Percentiles rank a stretch among this genome's conserved stretches.
phyloP scores from a whole-genome alignment of 2,888 invertebrate species.

The Julus scandinavius region DNA sequence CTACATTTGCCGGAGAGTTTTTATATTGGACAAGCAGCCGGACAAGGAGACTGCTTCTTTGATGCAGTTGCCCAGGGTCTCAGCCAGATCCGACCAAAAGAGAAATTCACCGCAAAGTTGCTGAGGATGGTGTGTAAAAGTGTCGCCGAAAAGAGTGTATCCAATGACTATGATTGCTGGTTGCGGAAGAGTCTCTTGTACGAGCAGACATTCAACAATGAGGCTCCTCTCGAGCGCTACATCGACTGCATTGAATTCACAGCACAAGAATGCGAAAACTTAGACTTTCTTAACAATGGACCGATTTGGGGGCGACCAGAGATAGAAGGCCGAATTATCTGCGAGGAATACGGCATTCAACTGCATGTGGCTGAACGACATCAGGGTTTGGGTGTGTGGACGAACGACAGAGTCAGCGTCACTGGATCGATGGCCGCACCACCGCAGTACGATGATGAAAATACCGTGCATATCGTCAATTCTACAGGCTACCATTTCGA shows the following conservation, averaged over 20 bases:
- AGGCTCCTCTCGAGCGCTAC: neutral
- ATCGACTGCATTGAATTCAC: neutral
- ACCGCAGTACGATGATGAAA: neutral
- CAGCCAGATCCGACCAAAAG: slow-evolving; percentile 55
- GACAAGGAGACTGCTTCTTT: slow-evolving; percentile 58
- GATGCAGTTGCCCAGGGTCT: slow-evolving; percentile 57
- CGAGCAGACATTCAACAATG: neutral
- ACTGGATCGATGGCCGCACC: neutral
- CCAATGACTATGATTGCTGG: neutral
- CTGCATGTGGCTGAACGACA: slow-evolving; percentile 47
- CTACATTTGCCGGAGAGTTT: slow-evolving; percentile 53
- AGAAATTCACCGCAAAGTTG: slow-evolving; percentile 56
- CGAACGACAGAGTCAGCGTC: neutral
- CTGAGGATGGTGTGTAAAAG: slow-evolving; percentile 49
- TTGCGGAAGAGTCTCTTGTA: neutral
- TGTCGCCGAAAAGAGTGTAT: neutral
- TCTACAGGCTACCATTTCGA: neutral
- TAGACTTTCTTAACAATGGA: neutral
- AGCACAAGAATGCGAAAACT: neutral
- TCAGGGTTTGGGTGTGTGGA: neutral
- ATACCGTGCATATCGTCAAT: slow-evolving; percentile 23
- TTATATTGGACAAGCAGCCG: slow-evolving; percentile 57
- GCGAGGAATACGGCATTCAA: neutral
- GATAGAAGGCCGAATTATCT: slow-evolving; percentile 44
- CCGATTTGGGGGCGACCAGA: slow-evolving; percentile 50